phyloP scores from a whole-genome alignment of 2,797 vertebrate genomes.

The Acanthornis magna region DNA sequence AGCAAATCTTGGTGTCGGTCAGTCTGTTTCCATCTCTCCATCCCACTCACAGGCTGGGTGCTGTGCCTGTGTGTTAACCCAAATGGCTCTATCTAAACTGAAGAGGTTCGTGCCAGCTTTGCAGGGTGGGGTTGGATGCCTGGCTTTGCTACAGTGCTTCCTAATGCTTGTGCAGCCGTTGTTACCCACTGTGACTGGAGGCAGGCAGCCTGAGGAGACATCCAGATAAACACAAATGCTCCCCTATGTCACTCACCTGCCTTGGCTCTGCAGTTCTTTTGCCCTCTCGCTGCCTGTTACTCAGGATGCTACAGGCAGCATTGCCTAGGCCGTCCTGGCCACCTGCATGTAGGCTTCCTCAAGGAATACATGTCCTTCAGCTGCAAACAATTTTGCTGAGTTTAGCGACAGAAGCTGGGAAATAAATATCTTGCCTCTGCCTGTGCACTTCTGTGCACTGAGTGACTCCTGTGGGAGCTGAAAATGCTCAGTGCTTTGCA shows the following conservation, averaged over 20 bases:
- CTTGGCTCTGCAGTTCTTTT: not conserved
- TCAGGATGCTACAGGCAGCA: not conserved
- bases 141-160: not conserved
- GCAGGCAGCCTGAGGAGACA: not conserved
- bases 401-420: not conserved
- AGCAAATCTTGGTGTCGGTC: not conserved
- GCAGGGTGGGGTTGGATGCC: not conserved
- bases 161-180: not conserved
- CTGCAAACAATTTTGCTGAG: not conserved
- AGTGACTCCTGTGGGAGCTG: not conserved
- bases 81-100: not conserved
- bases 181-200: accelerated
- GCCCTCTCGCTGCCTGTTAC: not conserved
- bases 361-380: not conserved
- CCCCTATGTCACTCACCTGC: not conserved
- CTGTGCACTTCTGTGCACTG: not conserved
- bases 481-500: not conserved
- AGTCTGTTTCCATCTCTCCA: not conserved
- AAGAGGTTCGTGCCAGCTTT: not conserved
- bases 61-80: not conserved
- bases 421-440: not conserved
- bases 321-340: not conserved
- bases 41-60: not conserved
- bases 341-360: not conserved
- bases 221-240: not conserved